These are phyloP conservation scores for Cephus pygmeus DNA, from an alignment of 2,888 invertebrate species.

Conservation along the genomic window DNA sequence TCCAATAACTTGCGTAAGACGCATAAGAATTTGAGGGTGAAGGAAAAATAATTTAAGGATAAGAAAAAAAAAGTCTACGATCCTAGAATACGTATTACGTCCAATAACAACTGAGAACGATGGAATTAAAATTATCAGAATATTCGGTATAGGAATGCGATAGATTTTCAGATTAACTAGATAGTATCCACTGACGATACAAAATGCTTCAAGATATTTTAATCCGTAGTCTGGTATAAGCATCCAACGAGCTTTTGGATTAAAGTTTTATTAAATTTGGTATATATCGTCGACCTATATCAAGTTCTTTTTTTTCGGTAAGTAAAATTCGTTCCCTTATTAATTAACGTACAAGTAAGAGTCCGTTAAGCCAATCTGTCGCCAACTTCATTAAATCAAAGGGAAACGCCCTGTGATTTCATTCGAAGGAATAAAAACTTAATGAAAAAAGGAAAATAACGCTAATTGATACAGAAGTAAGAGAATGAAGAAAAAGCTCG, in stretches of 20 bases:
- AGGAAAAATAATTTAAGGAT: background rate
- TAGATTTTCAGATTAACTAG: background rate
- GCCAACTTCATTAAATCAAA: background rate
- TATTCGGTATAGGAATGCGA: background rate
- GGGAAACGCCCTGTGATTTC: background rate
- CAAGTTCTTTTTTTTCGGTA: background rate
- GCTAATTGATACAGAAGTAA: background rate
- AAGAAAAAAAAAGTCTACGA: background rate
- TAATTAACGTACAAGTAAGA: background rate
- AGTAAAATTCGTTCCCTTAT: background rate
- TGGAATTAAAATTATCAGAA: background rate
- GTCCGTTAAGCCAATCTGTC: background rate
- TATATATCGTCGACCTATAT: background rate
- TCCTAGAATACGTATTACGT: background rate
- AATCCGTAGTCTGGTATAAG: background rate
- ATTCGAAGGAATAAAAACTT: background rate
- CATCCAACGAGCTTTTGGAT: background rate
- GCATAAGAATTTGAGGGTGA: background rate
- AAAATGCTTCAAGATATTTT: background rate
- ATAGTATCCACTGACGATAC: background rate
- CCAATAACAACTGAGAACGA: background rate
- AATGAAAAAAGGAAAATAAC: background rate
- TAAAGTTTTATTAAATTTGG: background rate
- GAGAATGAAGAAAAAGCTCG: background rate
- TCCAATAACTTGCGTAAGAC: background rate